These are phyloP conservation scores for Tokudaia muenninki DNA, from an alignment of 2,797 vertebrate species.

Conservation along the genomic window DNA sequence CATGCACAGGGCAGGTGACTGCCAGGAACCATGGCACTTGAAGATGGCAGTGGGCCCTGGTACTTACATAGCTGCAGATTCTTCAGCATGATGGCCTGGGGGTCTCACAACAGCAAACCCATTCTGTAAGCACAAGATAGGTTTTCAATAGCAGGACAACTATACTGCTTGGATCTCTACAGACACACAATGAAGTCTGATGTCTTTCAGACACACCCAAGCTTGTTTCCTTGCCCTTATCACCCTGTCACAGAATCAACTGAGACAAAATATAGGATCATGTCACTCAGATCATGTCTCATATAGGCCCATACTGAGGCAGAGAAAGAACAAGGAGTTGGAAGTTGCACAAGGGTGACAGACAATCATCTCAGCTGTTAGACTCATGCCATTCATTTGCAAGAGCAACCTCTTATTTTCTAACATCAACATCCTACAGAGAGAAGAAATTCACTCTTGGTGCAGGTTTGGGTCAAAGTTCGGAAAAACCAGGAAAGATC, in stretches of 20 bases:
- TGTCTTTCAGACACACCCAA: slow-evolving; percentile 68
- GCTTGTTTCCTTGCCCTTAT: slow-evolving; percentile 67
- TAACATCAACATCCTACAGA: slow-evolving; percentile 58
- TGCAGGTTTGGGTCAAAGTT: slow-evolving; percentile 74
- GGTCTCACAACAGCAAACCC: slow-evolving; percentile 91
- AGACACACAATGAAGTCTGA: slow-evolving; percentile 14
- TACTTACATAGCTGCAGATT: slow-evolving; percentile 92
- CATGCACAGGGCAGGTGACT: slow-evolving; percentile 93
- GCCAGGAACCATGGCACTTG: slow-evolving; percentile 89
- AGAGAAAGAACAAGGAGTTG: slow-evolving; percentile 12
- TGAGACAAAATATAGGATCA: slow-evolving; percentile 77
- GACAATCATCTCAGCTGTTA: slow-evolving; percentile 14
- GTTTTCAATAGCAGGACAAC: slow-evolving; percentile 84
- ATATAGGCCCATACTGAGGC: slow-evolving; percentile 30
- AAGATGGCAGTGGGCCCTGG: slow-evolving; percentile 89
- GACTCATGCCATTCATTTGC: slow-evolving; percentile 49
- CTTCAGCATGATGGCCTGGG: slow-evolving; percentile 91
- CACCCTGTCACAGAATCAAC: slow-evolving; percentile 70
- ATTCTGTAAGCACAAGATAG: slow-evolving; percentile 90
- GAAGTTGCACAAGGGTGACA: slow-evolving; percentile 33
- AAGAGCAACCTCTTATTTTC: slow-evolving; percentile 59
- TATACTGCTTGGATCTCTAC: slow-evolving; percentile 53
- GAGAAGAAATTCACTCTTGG: slow-evolving; percentile 65
- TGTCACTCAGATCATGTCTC: slow-evolving; percentile 65
- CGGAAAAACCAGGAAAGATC: slow-evolving; percentile 36